Conservation (phyloP, 2,113 vertebrate species). For the Speoplatyrhinus poulsoni region DNA sequence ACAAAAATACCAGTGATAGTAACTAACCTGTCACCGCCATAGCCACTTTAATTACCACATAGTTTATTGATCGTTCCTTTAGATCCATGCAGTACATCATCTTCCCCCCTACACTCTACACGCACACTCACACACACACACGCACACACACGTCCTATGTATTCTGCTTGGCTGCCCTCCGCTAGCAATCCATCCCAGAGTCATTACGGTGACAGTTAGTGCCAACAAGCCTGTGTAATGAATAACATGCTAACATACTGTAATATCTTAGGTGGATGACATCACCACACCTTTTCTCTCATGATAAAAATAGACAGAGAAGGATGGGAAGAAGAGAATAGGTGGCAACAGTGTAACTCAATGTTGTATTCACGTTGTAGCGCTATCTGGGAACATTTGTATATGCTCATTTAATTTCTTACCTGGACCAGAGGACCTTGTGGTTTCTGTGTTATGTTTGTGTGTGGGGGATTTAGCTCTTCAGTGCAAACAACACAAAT, state of each 20-base stretch:
- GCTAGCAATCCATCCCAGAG: background rate
- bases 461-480: background rate
- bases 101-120: background rate
- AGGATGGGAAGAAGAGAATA: background rate
- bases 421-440: slow-evolving; percentile 50
- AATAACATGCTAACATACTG: slow-evolving; percentile 41
- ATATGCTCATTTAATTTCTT: slow-evolving; percentile 39
- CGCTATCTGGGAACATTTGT: slow-evolving; percentile 2
- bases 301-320: background rate
- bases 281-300: background rate
- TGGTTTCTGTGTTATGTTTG: background rate
- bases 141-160: slow-evolving; percentile 11
- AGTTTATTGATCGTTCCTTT: no score
- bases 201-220: no score
- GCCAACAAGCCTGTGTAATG: background rate
- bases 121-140: background rate
- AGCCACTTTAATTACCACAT: no score
- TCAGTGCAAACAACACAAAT: slow-evolving; percentile 11
- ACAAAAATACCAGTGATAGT: background rate
- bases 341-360: background rate
- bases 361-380: no score
- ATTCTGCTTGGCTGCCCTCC: slow-evolving; percentile 17
- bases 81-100: no score
- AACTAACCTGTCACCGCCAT: no score
- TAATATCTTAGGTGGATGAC: slow-evolving; percentile 32